Percentiles rank a stretch among this genome's conserved stretches.
Conservation (phyloP, 2,888 invertebrate genomes). For the Nomada ferruginata region DNA sequence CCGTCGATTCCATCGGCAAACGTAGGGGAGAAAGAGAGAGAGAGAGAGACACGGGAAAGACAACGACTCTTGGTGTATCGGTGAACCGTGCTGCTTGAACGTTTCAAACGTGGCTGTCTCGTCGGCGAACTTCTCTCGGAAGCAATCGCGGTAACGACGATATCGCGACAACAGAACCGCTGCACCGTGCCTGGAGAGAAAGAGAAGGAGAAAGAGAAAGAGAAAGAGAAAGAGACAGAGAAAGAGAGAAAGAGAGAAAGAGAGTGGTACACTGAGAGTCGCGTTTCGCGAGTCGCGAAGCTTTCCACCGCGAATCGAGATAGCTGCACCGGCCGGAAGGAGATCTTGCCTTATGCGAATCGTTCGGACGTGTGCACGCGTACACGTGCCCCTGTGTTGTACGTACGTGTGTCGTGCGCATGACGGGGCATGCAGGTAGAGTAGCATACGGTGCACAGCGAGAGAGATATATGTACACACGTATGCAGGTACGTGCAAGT, state of each 20-base stretch:
- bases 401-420: background rate
- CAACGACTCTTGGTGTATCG: background rate
- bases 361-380: constrained; percentile 31
- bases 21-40: background rate
- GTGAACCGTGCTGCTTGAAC: constrained; percentile 9
- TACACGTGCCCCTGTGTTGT: constrained; percentile 1
- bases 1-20: constrained; percentile 37
- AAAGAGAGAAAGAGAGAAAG: no score
- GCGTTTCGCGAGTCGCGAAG: constrained; percentile 54
- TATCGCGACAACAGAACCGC: constrained; percentile 15
- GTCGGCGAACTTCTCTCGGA: constrained; percentile 32
- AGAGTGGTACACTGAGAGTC: constrained; percentile 1
- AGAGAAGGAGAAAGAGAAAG: no score
- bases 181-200: background rate
- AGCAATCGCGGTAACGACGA: constrained; percentile 40
- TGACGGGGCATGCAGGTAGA: background rate
- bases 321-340: constrained; percentile 66
- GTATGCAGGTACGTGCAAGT: constrained; percentile 37
- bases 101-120: background rate
- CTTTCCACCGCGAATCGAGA: constrained; percentile 64
- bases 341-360: constrained; percentile 66
- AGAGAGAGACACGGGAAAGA: background rate
- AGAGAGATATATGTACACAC: constrained; percentile 3
- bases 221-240: no score
- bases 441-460: background rate